Conservation (phyloP, 2,888 invertebrate genomes). For the Corythucha ciliata region DNA sequence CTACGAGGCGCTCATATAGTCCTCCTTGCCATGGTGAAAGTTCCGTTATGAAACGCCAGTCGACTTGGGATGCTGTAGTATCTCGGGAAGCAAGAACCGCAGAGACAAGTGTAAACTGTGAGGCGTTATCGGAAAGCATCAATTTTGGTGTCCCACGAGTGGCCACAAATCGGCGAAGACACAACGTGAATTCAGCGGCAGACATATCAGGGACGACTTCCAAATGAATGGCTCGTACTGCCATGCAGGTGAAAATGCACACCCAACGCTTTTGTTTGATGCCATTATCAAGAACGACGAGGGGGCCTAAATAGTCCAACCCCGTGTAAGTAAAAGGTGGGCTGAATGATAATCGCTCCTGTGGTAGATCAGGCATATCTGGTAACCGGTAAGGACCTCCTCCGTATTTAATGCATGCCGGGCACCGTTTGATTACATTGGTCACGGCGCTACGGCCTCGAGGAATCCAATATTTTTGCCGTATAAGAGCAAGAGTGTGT, state of each 20-base stretch:
- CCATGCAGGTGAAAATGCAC: not conserved
- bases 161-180: slow-evolving; percentile 5
- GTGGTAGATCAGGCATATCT: slow-evolving; percentile 13
- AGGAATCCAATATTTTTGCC: slow-evolving; percentile 5
- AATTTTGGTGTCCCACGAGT: not conserved
- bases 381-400: slow-evolving; percentile 16
- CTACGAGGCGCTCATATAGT: slow-evolving; percentile 8
- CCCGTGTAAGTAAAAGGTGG: slow-evolving; percentile 20
- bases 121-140: slow-evolving; percentile 11
- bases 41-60: slow-evolving; percentile 15
- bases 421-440: not conserved
- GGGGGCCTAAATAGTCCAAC: slow-evolving; percentile 20
- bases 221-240: slow-evolving; percentile 9
- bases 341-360: slow-evolving; percentile 3
- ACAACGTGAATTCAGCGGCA: slow-evolving; percentile 2
- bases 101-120: slow-evolving; percentile 5
- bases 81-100: no score
- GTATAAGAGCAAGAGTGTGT: slow-evolving; percentile 2
- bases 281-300: not conserved
- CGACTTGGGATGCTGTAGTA: no score
- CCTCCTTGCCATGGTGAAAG: slow-evolving; percentile 14
- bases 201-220: slow-evolving; percentile 4
- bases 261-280: slow-evolving; percentile 37
- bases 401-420: not conserved
- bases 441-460: not conserved